phyloP scores from a whole-genome alignment of 1,140 invertebrate genomes.

The Brachionus manjavacas region DNA sequence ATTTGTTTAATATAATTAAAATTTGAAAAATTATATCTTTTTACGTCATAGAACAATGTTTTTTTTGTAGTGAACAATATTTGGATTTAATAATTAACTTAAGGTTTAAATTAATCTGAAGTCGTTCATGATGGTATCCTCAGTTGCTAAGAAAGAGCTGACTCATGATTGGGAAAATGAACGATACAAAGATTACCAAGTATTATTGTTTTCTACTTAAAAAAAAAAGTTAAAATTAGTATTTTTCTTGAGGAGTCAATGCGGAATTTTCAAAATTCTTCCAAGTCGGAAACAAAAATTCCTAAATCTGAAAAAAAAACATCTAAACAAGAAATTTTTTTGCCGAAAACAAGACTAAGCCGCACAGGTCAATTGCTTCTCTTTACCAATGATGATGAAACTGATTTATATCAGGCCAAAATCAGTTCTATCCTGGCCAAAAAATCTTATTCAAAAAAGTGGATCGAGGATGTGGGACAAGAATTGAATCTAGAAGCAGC shows the following conservation, averaged over 20 bases:
- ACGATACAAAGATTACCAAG: constrained; percentile 33
- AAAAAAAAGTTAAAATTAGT: too few species aligned
- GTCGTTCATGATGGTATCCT: constrained; percentile 20
- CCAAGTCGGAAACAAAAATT: background rate
- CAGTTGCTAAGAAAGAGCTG: constrained; percentile 7
- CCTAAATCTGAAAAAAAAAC: background rate
- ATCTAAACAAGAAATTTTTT: constrained; percentile 10
- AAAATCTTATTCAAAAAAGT: constrained; percentile 27
- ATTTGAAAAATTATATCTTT: background rate
- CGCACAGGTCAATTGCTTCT: background rate
- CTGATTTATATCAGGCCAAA: background rate
- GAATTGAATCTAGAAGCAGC: background rate
- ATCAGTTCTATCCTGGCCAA: background rate
- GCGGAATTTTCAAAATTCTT: background rate
- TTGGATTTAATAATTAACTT: background rate
- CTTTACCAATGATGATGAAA: background rate
- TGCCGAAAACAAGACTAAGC: background rate
- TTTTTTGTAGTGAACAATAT: background rate
- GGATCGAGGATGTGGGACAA: background rate
- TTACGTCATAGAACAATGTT: background rate
- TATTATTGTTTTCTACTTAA: background rate
- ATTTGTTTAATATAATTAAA: background rate
- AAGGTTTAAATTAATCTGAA: background rate
- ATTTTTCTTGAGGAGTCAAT: background rate
- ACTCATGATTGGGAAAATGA: constrained; percentile 30